Base-by-base conservation (phyloP, 1,140 invertebrate genomes). In the Heliconius hermathena region DNA sequence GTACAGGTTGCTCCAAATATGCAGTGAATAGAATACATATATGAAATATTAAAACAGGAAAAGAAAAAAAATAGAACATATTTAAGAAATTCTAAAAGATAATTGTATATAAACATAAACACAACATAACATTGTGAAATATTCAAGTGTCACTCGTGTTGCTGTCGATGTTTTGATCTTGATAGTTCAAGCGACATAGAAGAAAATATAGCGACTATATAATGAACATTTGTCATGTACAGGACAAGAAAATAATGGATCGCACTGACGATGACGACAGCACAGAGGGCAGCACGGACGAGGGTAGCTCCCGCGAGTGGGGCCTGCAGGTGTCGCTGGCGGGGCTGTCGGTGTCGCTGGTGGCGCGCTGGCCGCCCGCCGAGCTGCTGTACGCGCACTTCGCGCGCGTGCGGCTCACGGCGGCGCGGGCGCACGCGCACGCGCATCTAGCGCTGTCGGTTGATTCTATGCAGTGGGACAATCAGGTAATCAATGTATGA, bases 341-440 rank as follows among this genome's bases (percentile, higher is more conserved):
- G 57, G 97, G 98, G 20, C 87, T 99, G 66, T 98, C 98, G 18
- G 93, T 99, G 36, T 99, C 98, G 26, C 91, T 99, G 33, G 95
- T 98, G 74, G 97, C 98, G 3, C 96, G 97, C 74, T 95, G 96
- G 78, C 96, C 96, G 8, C 95, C 96, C 5, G 98, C 99, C 89
- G 99, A 99, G 93, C 95, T 99, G 16, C 88, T 99, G 52, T 99
- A 98, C 92, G 96, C 97, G 22, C 95, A 96, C 76, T 95, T 99
- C 41, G 95, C 96, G 36, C 96, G 96, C 82, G 97, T 99, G 80
- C 94, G 96, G 33, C 91, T 98, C 4, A 96, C 97, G 83, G 95
- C 96, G 46, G 89, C 96, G 22, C 38, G 93, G 94, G 8, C 87
- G 87, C 29, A 95, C 93, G 72, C 96, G 96, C 83, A 96, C 95